Evolutionary conservation across 2,113 vertebrate genomes (phyloP).

Genomic region (Cryptomyrus ogoouensis): DNA sequence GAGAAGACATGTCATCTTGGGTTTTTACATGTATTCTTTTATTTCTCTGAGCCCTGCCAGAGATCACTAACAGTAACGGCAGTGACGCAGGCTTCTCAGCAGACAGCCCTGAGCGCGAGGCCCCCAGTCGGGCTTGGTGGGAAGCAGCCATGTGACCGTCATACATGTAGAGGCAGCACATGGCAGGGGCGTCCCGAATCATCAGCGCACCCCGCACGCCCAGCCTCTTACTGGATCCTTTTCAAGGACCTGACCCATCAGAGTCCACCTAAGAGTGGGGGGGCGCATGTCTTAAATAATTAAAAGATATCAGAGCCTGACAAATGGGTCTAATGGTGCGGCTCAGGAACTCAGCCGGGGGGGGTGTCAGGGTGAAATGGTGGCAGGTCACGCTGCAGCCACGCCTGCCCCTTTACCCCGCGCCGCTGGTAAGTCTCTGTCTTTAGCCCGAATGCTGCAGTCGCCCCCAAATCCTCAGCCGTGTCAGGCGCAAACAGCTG

Average conservation of each 20-base stretch:
- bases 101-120: constrained; percentile 2
- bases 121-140: not conserved
- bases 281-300: not conserved
- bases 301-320: not conserved
- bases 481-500: not conserved
- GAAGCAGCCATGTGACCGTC: not conserved
- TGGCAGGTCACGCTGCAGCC: not conserved
- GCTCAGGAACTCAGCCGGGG: not conserved
- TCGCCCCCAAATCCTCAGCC: not conserved
- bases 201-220: not conserved
- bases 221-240: not conserved
- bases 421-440: not conserved
- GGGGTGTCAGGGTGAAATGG: not conserved
- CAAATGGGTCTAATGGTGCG: not conserved
- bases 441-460: not conserved
- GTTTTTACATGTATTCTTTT: not conserved
- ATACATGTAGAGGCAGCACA: not conserved
- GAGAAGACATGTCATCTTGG: not conserved
- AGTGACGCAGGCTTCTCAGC: constrained; percentile 10
- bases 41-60: not conserved
- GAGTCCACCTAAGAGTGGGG: not conserved
- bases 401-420: not conserved
- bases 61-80: constrained; percentile 17
- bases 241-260: not conserved
- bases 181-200: no score